Percentiles rank a stretch among this genome's conserved stretches.
phyloP scores from a whole-genome alignment of 2,888 invertebrate species.

The Encarsia formosa region DNA sequence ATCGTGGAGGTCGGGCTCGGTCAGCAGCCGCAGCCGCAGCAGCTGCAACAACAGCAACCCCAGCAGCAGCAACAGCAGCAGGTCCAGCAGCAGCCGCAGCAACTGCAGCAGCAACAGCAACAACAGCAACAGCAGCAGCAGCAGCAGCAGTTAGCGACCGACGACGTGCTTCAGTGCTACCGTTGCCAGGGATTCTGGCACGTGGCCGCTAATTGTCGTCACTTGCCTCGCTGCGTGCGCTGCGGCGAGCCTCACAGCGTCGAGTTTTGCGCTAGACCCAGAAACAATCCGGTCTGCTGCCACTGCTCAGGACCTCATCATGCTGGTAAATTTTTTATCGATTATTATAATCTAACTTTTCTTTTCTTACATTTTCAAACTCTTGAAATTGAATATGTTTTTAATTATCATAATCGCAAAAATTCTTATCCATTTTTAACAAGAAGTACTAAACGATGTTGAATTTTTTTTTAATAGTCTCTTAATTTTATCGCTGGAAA shows the following conservation, averaged over 20 bases:
- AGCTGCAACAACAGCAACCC: slow-evolving; percentile 38
- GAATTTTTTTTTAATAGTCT: no score
- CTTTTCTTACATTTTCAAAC: neutral
- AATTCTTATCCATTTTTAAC: no score
- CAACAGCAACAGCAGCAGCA: slow-evolving; percentile 33
- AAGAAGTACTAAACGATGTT: no score
- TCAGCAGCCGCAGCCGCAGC: slow-evolving; percentile 21
- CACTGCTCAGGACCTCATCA: slow-evolving; percentile 56
- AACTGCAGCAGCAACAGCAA: slow-evolving; percentile 23
- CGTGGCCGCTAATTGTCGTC: slow-evolving; percentile 53
- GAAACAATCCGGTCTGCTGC: slow-evolving; percentile 54
- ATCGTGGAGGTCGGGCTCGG: slow-evolving; percentile 3
- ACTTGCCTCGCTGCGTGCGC: slow-evolving; percentile 53
- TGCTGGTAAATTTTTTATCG: slow-evolving; percentile 45
- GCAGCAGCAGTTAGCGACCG: slow-evolving; percentile 38
- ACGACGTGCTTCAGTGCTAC: slow-evolving; percentile 54
- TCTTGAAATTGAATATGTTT: no score
- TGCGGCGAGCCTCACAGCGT: slow-evolving; percentile 56
- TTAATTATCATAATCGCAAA: no score
- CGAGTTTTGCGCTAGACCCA: slow-evolving; percentile 52
- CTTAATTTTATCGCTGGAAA: no score
- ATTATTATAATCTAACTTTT: neutral
- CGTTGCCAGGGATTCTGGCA: slow-evolving; percentile 58
- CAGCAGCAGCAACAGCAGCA: slow-evolving; percentile 34
- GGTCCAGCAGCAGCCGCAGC: slow-evolving; percentile 36